Evolutionary conservation across 2,888 invertebrate genomes (phyloP), one percentile per base, ranked within the genome.

Genomic region (Sylvicola fuscatus): DNA sequence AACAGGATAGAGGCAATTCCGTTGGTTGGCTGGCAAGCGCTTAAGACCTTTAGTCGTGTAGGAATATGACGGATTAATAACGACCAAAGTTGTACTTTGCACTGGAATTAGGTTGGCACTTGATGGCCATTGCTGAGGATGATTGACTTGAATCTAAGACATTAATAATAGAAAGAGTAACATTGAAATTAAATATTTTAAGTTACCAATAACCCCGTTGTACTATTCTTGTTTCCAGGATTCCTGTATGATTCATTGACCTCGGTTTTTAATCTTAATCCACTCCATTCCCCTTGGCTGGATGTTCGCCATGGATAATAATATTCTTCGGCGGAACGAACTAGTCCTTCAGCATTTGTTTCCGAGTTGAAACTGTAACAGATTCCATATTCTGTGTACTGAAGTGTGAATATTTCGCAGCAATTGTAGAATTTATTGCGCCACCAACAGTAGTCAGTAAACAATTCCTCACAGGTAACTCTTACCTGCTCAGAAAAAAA

Each of bases 281-380:
- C 56, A 27, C 47, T 47, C 8, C 48, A 48, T 3, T 54, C 53
- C 2, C 51, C 53, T n/a, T 42, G 43, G 15, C 45, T 47, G 1
- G 53, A 45, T 3, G 47, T 52, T 26, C 49, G 33, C 33, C 39
- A 38, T 2, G 45, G 45, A 40, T 39, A 45, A 16, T 40, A 32
- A 7, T 11, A 12, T 37, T 35, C 27, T 14, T 3, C 30, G 5
- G 30, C 8, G n/a, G 4, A 6, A 14, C 14, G 29, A 4, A 13
- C 14, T 27, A 13, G 28, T 1, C 29, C 33, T 1, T 49, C 47
- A 3, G 49, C 14, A 16, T 48, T 50, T 29, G 55, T 49, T 10
- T 54, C 52, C 3, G 62, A 62, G 44, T 64, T 64, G 46, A 63
- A 64, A 0, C 61, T 48, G 42, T 59, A 53, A 41, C 64, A 65